Evolutionary conservation across 2,888 invertebrate genomes (phyloP), one percentile per base, ranked within the genome.

Genomic region (Biston betularia): DNA sequence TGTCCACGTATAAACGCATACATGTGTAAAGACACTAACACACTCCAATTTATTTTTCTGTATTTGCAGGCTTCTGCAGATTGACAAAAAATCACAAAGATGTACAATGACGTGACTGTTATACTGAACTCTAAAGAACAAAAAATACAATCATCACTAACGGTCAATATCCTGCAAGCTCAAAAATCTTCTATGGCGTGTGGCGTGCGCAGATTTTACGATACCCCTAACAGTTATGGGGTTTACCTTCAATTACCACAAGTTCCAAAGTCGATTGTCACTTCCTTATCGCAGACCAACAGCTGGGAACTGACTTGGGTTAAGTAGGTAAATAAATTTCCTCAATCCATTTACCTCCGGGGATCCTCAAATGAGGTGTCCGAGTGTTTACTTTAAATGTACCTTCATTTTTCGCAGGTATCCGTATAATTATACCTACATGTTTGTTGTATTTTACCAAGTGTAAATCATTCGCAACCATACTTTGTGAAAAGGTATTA

Each of bases 201-300:
- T 0, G 52, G 1, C 52, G 35, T 4, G 14, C 35, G 14, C 38
- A 38, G 14, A 52, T n/a, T 14, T 14, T 38, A 14, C 14, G 14
- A 6, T 52, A 38, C 12, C 34, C 10, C 35, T 15, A 24, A 38
- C 14, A 49, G 33, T 52, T 59, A 38, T 56, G n/a, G 46, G 53
- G 38, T 56, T 44, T 52, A 61, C 38, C 48, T 24, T 6, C 42
- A 40, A 35, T 50, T 44, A 42, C 0, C 42, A 35, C 40, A 68
- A 59, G 62, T 66, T 58, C 63, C 24, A 63, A 46, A 55, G 60
- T 63, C 53, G 50, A 33, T 56, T 55, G 35, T 35, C 54, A 61
- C 56, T 33, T 50, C 58, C 60, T 69, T 71, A 69, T 69, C 71
- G 55, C 44, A 14, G 45, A 10, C 40, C 45, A 15, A 48, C 65